phyloP scores from a whole-genome alignment of 2,888 invertebrate genomes.

The Amphipyra tragopoginis region DNA sequence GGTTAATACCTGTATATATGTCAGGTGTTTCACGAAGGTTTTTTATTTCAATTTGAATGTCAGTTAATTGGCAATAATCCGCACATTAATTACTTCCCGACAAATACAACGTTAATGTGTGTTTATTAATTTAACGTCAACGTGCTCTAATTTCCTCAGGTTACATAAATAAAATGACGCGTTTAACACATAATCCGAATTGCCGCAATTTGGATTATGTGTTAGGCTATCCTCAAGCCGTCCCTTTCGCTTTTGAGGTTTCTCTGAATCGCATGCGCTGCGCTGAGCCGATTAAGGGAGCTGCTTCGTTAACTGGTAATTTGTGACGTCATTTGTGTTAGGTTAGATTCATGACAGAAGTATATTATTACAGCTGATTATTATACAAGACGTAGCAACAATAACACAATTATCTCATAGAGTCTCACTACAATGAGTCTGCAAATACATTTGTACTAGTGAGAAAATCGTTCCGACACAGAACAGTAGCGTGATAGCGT shows the following conservation, averaged over 20 bases:
- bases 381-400: slow-evolving; percentile 55
- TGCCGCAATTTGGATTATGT: no score
- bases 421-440: slow-evolving; percentile 24
- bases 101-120: slow-evolving; percentile 38
- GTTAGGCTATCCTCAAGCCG: slow-evolving; percentile 71
- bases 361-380: slow-evolving; percentile 33
- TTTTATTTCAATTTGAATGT: slow-evolving; percentile 34
- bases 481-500: slow-evolving; percentile 40
- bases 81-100: slow-evolving; percentile 55
- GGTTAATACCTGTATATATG: slow-evolving; percentile 10
- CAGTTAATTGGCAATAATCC: slow-evolving; percentile 40
- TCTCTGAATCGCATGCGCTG: slow-evolving; percentile 64
- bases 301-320: slow-evolving; percentile 24
- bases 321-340: slow-evolving; percentile 33
- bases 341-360: slow-evolving; percentile 31
- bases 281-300: slow-evolving; percentile 56
- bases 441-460: slow-evolving; percentile 25
- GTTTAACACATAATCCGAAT: slow-evolving; percentile 40
- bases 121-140: slow-evolving; percentile 35
- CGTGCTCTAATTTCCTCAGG: slow-evolving; percentile 48
- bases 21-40: slow-evolving; percentile 21
- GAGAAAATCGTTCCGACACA: slow-evolving; percentile 31
- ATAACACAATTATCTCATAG: slow-evolving; percentile 55
- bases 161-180: slow-evolving; percentile 49
- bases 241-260: slow-evolving; percentile 70